Conservation (phyloP, 2,797 vertebrate species). For the Alcedo quadribrachys region DNA sequence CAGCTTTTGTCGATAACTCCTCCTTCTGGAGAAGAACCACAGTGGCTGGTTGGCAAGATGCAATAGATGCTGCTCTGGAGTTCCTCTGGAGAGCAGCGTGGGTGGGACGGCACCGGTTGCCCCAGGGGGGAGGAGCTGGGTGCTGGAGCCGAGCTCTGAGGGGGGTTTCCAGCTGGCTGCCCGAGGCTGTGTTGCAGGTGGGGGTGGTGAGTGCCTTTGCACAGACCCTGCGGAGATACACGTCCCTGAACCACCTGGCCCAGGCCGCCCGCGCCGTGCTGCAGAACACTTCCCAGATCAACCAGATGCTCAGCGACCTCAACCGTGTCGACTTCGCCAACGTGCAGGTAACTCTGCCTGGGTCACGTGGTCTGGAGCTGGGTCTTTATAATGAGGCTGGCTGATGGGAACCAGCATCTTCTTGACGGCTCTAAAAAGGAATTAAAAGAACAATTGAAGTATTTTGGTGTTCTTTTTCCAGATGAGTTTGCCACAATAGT, state of each 20-base stretch:
- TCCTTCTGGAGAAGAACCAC: neutral
- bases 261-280: constrained; percentile 95
- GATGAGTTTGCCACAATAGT: neutral
- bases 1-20: neutral
- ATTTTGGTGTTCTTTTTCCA: neutral
- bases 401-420: neutral
- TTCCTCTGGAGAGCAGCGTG: neutral
- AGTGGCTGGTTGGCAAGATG: neutral
- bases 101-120: neutral
- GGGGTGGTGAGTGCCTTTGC: constrained; percentile 96
- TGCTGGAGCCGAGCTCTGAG: neutral
- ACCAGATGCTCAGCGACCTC: constrained; percentile 99
- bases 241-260: constrained; percentile 95
- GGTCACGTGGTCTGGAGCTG: rapidly evolving
- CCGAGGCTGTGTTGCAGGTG: constrained; percentile 79
- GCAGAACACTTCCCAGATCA: constrained; percentile 98
- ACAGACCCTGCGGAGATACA: constrained; percentile 94
- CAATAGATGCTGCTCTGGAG: neutral
- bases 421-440: neutral
- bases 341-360: constrained; percentile 85
- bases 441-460: neutral
- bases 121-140: neutral
- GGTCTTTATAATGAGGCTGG: neutral
- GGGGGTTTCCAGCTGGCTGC: neutral
- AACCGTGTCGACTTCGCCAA: constrained; percentile 98